These are phyloP conservation scores for Trilocha varians DNA, from an alignment of 2,888 invertebrate genomes.

Conservation along the genomic window DNA sequence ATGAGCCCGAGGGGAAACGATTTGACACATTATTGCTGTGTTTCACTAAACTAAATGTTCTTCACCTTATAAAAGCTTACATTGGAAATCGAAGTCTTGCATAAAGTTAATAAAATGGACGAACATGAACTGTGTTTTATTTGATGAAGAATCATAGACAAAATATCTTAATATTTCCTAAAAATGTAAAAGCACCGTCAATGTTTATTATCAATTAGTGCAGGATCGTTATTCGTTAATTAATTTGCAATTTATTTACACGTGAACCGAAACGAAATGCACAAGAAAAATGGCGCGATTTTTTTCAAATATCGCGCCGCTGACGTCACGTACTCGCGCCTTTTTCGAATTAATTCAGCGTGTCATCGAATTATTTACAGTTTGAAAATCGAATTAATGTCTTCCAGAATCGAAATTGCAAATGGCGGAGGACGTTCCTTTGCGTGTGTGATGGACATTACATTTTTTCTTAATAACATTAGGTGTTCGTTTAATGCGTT, in stretches of 20 bases:
- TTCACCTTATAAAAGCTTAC: neutral
- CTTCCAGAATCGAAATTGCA: neutral
- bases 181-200: neutral
- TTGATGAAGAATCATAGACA: too few species aligned
- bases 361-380: constrained; percentile 5
- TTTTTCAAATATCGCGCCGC: constrained; percentile 11
- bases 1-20: neutral
- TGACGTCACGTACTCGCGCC: constrained; percentile 14
- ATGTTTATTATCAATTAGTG: constrained; percentile 6
- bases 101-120: too few species aligned
- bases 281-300: constrained; percentile 6
- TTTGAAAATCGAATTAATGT: constrained; percentile 3
- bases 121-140: too few species aligned
- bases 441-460: neutral
- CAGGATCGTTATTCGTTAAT: constrained; percentile 4
- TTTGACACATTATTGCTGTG: neutral
- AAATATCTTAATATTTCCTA: neutral
- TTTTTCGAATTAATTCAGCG: constrained; percentile 2
- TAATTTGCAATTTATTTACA: constrained; percentile 6
- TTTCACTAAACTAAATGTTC: neutral
- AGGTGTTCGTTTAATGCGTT: neutral
- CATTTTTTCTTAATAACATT: neutral
- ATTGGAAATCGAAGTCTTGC: too few species aligned
- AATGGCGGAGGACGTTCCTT: neutral
- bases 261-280: constrained; percentile 1